Base-by-base conservation (phyloP, 2,888 invertebrate genomes). In the Lithophane leautieri region DNA sequence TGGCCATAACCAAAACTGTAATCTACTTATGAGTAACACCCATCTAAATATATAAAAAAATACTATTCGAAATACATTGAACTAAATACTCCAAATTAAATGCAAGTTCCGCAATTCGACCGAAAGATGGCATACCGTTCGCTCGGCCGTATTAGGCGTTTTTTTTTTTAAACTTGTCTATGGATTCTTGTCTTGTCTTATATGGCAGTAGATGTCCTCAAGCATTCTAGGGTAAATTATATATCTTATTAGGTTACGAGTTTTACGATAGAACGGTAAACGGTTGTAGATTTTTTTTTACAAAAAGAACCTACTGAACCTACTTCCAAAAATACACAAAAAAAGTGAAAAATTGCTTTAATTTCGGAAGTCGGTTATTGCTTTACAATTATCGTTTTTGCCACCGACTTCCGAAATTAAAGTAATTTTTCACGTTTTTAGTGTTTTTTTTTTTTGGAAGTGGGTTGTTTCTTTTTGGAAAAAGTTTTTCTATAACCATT, bases 151-250 rank as follows among this genome's bases (percentile, higher is more conserved):
- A 81, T 44, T 70, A 70, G 1, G 73, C 0, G 9, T 4, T 19
- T 40, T 76, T 83, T 83, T 73, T 78, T 83, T 66, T 34, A 4
- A 70, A 22, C 50, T 54, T 47, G 44, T 58, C 4, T 14, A 52
- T 28, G 52, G 61, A 73, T 81, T 81, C 78, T 69, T 70, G 69
- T 9, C 56, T 61, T 47, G 9, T 44, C 12, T 9, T 42, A 84
- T 84, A 84, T 84, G 82, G 66, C 84, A 84, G 69, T 80, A 40
- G 84, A 22, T 14, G 84, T 82, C 84, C 84, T 84, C 80, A 69
- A 40, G 25, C 71, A 68, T 78, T 84, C 79, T 73, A 73, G 73
- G 71, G 60, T 60, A 56, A 73, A 69, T 79, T 54, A 81, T 54
- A 34, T 66, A 76, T 62, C 42, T 72, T n/a, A 60, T 12, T 66